Percentiles rank a stretch among this genome's conserved stretches.
These are phyloP conservation scores for Sebastes elongatus DNA, from an alignment of 2,797 vertebrate species.

Conservation along the genomic window DNA sequence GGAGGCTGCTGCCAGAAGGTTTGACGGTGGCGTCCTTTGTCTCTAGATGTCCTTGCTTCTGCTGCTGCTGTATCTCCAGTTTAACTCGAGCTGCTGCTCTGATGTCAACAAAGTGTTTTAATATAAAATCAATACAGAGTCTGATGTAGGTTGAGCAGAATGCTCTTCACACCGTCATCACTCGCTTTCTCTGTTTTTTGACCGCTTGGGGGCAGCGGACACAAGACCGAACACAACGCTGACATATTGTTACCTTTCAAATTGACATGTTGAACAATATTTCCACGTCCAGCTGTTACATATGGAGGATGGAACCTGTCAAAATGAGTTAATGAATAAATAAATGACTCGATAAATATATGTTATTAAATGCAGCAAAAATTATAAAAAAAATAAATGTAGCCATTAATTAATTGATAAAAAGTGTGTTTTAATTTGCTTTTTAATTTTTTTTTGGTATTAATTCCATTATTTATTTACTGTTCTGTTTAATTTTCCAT, in stretches of 20 bases:
- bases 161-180: background rate
- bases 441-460: no score
- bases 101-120: background rate
- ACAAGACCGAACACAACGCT: background rate
- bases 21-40: background rate
- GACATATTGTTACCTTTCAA: background rate
- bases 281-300: no score
- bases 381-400: no score
- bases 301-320: no score
- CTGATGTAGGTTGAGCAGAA: background rate
- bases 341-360: no score
- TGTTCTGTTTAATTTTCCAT: no score
- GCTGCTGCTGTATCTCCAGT: background rate
- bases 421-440: no score
- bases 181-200: no score
- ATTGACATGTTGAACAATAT: background rate
- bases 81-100: background rate
- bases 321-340: no score
- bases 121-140: conserved; percentile 2
- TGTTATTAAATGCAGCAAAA: no score
- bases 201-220: background rate
- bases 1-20: conserved; percentile 32
- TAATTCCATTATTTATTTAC: no score
- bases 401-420: no score
- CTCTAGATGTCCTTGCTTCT: background rate